Evolutionary conservation across 2,113 vertebrate genomes (phyloP), one percentile per base, ranked within the genome.

Genomic region (Bombycilla garrulus): DNA sequence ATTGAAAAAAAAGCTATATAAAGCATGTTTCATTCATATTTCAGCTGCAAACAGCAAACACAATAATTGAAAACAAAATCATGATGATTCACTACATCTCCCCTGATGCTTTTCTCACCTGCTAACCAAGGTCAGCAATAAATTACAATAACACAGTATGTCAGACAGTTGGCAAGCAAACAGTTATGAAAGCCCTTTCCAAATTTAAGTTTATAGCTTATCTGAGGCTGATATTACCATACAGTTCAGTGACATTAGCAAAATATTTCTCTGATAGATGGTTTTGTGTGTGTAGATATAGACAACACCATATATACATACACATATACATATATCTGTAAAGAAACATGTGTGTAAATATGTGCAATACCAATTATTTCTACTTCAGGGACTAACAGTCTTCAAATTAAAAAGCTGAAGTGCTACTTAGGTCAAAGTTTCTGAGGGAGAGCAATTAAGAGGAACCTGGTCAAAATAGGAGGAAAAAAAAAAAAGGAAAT

Each of bases 61-160:
- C 42, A 86, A 66, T 74, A 44, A 38, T 42, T 74, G 67, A 92
- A 93, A 92, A 78, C 31, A 93, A 45, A 42, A 67, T 19, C 10
- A 57, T 81, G 76, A 71, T 72, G 62, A 95, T 92, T 95, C 80
- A 95, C 53, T 62, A 12, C 22, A 65, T 77, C 76, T 83, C 71
- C 62, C 26, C n/a, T 50, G 56, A n/a, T 70, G 60, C 35, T 70
- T 90, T 86, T 90, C 67, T 91, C 54, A 89, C 62, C 64, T 93
- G 50, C 31, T 89, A 96, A 81, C 58, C 56, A 84, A 92, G 77
- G 77, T 73, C 58, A 77, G 45, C 38, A 93, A 81, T 88, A 86
- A 86, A 81, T 83, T 81, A 66, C 11, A 69, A 12, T 60, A 86
- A 70, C n/a, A 93, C 57, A 83, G 40, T 76, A 69, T 24, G 72